phyloP scores from a whole-genome alignment of 2,888 invertebrate species.

The Ennomos erosarius region DNA sequence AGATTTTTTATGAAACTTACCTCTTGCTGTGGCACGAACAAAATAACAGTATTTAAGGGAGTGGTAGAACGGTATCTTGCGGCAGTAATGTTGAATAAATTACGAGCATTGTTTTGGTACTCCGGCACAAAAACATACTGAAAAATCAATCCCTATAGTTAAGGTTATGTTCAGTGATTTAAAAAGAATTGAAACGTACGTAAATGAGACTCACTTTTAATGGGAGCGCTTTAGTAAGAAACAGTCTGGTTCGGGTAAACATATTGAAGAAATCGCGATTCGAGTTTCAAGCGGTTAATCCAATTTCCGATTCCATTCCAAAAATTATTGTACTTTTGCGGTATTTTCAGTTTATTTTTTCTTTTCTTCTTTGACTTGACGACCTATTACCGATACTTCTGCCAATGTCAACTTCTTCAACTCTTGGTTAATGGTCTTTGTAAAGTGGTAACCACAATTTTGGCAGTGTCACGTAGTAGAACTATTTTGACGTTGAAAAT shows the following conservation, averaged over 20 bases:
- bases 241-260: conserved; percentile 76
- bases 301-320: conserved; percentile 45
- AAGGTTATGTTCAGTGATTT: conserved; percentile 47
- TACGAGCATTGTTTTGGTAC: conserved; percentile 70
- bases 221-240: conserved; percentile 65
- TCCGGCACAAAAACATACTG: conserved; percentile 73
- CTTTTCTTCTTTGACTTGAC: too few species aligned
- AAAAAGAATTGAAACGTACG: conserved; percentile 5
- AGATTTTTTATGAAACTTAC: conserved; percentile 69
- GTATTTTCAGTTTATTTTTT: too few species aligned
- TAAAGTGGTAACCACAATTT: too few species aligned
- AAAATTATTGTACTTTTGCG: conserved; percentile 3
- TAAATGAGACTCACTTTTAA: conserved; percentile 40
- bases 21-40: conserved; percentile 99
- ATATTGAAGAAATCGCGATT: conserved; percentile 54
- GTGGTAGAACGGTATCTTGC: conserved; percentile 84
- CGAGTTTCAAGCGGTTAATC: conserved; percentile 37
- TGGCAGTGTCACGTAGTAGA: too few species aligned
- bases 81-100: conserved; percentile 66
- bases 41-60: conserved; percentile 95
- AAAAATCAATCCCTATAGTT: conserved; percentile 48
- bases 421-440: too few species aligned
- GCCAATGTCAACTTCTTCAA: too few species aligned
- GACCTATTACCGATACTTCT: too few species aligned
- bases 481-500: too few species aligned